Percentiles rank a stretch among this genome's conserved stretches.
phyloP scores from a whole-genome alignment of 2,888 invertebrate genomes.

The Phengaris alcon region DNA sequence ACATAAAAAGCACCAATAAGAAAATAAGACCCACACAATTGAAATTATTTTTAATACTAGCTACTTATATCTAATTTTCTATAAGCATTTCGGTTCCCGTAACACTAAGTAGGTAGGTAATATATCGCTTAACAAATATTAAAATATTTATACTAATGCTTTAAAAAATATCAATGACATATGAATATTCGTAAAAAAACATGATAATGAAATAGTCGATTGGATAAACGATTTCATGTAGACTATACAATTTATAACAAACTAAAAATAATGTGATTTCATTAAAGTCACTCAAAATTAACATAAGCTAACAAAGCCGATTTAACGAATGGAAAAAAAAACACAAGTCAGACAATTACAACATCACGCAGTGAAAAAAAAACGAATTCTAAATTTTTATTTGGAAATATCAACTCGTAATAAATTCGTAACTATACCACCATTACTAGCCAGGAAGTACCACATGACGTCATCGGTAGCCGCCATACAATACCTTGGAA shows the following conservation, averaged over 20 bases:
- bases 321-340: neutral
- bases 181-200: neutral
- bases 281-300: neutral
- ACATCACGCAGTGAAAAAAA: neutral
- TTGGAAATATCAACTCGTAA: neutral
- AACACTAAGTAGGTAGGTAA: neutral
- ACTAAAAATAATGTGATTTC: neutral
- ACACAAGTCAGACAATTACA: neutral
- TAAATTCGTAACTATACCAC: neutral
- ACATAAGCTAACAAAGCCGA: neutral
- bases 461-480: neutral
- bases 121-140: neutral
- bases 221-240: neutral
- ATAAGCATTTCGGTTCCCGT: neutral
- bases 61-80: no score
- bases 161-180: neutral
- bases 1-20: no score
- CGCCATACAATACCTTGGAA: neutral
- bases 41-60: no score
- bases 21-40: no score
- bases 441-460: neutral
- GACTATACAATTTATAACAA: slow-evolving; percentile 12
- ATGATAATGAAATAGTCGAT: neutral
- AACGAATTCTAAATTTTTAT: neutral
- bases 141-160: neutral